Base-by-base conservation (phyloP, 2,797 vertebrate species). In the Chaetodon trifasciatus region DNA sequence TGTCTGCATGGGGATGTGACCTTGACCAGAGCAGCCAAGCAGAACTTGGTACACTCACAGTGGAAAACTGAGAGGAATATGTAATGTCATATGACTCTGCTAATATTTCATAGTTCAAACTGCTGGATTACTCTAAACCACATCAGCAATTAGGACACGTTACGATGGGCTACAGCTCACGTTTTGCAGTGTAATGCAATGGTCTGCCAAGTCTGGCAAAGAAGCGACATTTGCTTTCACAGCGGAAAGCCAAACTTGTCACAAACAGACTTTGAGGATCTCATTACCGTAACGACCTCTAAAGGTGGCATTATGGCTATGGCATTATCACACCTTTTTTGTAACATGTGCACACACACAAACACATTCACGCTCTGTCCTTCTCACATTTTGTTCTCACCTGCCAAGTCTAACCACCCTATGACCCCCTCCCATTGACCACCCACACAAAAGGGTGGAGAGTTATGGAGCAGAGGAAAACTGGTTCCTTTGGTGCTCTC, bases 51-150 rank as follows among this genome's bases (percentile, higher is more conserved):
- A 40, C 55, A 56, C 61, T 62, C 50, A 62, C 65, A 78, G 69
- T 85, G 88, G 86, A 92, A 93, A 91, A 83, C 70, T 68, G 75
- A 39, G 24, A 76, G 79, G 32, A 80, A 90, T 76, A 84, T 78
- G 53, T 74, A 77, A 85, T 83, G 74, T 79, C 35, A 70, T 50
- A 49, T 64, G 75, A 55, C 16, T 85, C 37, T 62, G 56, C 64
- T 78, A 81, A 88, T 79, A 78, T 82, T 79, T 80, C 61, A 78
- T 63, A 62, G 81, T 64, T 32, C 57, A 86, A 82, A 87, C 58
- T 70, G 78, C 67, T 72, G 72, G 61, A 70, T 86, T 84, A 78
- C 75, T 69, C 53, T 19, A 9, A 85, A 88, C 85, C 79, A 82
- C 90, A 88, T 74, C 61, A 53, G 67, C 72, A 56, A 75, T 88